phyloP scores from a whole-genome alignment of 2,113 vertebrate species.

The Baryphthengus martii region DNA sequence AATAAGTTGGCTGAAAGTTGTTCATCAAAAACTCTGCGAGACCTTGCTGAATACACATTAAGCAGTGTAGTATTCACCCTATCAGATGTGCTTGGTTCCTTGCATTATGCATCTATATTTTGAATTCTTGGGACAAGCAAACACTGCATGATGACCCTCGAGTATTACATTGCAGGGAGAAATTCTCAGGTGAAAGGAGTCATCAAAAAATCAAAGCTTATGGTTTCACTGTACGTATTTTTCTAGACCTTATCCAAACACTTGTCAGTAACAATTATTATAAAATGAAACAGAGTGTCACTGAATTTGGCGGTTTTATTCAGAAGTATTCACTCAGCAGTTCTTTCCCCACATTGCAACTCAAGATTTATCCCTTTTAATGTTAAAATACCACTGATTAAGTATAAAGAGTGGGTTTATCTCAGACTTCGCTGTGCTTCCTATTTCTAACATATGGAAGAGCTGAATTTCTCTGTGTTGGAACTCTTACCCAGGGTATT shows the following conservation, averaged over 20 bases:
- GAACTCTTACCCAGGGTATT: neutral
- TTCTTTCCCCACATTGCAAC: neutral
- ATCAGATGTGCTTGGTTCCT: neutral
- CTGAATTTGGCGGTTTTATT: neutral
- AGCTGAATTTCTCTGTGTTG: neutral
- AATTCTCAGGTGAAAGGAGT: neutral
- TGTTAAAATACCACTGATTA: neutral
- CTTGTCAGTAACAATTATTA: neutral
- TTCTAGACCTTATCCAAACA: neutral
- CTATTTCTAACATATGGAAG: neutral
- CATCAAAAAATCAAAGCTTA: neutral
- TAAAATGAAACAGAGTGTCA: neutral
- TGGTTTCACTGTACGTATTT: neutral
- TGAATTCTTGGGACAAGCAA: neutral
- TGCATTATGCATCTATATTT: neutral
- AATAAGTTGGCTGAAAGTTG: neutral
- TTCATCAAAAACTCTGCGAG: neutral
- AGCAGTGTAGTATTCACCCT: neutral
- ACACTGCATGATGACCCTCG: neutral
- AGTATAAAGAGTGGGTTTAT: neutral
- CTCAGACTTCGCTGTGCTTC: neutral
- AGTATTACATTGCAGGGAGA: neutral
- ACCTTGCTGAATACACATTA: neutral
- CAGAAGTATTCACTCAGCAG: neutral
- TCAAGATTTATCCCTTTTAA: neutral